phyloP scores from a whole-genome alignment of 2,888 invertebrate species.

The Sclerodermus sp. region DNA sequence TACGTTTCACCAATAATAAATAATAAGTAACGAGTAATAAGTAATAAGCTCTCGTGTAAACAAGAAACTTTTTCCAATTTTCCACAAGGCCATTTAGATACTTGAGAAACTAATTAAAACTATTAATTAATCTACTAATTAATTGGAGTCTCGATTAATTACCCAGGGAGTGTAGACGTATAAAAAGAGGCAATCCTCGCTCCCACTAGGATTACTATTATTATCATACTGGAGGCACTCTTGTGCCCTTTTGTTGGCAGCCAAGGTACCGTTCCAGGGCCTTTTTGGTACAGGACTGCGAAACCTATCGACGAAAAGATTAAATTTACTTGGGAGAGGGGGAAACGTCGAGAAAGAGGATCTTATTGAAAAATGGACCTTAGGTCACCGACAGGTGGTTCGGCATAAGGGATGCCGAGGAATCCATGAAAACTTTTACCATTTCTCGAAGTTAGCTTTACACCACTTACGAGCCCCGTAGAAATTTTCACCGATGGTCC shows the following conservation, averaged over 20 bases:
- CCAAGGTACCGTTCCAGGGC: conserved; percentile 23
- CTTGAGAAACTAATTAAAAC: no score
- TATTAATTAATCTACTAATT: no score
- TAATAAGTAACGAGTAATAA: no score
- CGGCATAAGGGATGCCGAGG: conserved; percentile 28
- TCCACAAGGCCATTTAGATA: no score
- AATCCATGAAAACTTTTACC: conserved; percentile 20
- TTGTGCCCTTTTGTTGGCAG: conserved; percentile 16
- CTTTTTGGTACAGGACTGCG: conserved; percentile 23
- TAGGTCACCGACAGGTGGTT: not conserved
- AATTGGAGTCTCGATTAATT: not conserved
- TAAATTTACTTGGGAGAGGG: not conserved
- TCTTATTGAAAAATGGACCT: conserved; percentile 1
- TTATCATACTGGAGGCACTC: conserved; percentile 22
- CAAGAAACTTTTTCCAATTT: no score
- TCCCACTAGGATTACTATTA: conserved; percentile 11
- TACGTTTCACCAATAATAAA: no score
- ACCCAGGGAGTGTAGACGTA: conserved; percentile 22
- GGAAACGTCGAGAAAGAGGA: not conserved
- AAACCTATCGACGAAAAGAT: conserved; percentile 23
- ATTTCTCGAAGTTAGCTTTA: conserved; percentile 2
- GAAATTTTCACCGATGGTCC: not conserved
- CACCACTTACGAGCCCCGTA: not conserved
- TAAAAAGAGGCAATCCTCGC: conserved; percentile 23
- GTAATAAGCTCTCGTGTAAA: no score